These are phyloP conservation scores for Rhinatrema bivittatum DNA, from an alignment of 2,797 vertebrate species.

Conservation along the genomic window DNA sequence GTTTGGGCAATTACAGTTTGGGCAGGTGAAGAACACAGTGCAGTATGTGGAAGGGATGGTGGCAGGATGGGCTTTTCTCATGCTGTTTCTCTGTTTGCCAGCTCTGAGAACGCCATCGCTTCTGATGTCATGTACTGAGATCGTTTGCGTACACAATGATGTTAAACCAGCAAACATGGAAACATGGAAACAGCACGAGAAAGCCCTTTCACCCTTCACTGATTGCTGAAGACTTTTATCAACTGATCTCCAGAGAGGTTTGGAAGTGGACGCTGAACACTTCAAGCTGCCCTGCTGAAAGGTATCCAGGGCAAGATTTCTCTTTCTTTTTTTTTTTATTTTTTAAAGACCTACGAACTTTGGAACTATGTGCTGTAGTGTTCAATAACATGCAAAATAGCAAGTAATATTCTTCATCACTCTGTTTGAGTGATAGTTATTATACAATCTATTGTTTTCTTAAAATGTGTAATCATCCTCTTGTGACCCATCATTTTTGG, in stretches of 20 bases:
- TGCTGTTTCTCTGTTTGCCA: slow-evolving; percentile 56
- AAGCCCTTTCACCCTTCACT: slow-evolving; percentile 48
- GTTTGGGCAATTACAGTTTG: no score
- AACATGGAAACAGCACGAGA: slow-evolving; percentile 59
- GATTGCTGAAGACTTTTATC: slow-evolving; percentile 46
- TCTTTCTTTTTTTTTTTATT: no score
- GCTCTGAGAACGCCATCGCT: slow-evolving; percentile 46
- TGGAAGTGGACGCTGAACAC: slow-evolving; percentile 50
- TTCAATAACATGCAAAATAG: slow-evolving; percentile 32
- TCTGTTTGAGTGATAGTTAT: slow-evolving; percentile 31
- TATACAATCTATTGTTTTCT: slow-evolving; percentile 25
- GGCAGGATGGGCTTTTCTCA: slow-evolving; percentile 42
- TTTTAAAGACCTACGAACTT: slow-evolving; percentile 30
- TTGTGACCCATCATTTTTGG: slow-evolving; percentile 23
- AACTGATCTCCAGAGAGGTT: slow-evolving; percentile 45
- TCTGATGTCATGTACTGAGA: slow-evolving; percentile 48
- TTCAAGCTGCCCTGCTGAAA: slow-evolving; percentile 51
- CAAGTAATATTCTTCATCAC: slow-evolving; percentile 29
- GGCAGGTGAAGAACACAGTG: slow-evolving; percentile 15
- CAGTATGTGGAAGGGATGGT: slow-evolving; percentile 30
- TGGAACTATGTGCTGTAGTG: slow-evolving; percentile 36
- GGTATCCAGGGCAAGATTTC: slow-evolving; percentile 45
- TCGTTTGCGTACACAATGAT: slow-evolving; percentile 49
- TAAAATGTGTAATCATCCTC: slow-evolving; percentile 36
- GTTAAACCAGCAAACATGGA: slow-evolving; percentile 50